Percentiles rank a stretch among this genome's conserved stretches.
These are phyloP conservation scores for Onychomys torridus DNA, from an alignment of 2,797 vertebrate species.

Conservation along the genomic window DNA sequence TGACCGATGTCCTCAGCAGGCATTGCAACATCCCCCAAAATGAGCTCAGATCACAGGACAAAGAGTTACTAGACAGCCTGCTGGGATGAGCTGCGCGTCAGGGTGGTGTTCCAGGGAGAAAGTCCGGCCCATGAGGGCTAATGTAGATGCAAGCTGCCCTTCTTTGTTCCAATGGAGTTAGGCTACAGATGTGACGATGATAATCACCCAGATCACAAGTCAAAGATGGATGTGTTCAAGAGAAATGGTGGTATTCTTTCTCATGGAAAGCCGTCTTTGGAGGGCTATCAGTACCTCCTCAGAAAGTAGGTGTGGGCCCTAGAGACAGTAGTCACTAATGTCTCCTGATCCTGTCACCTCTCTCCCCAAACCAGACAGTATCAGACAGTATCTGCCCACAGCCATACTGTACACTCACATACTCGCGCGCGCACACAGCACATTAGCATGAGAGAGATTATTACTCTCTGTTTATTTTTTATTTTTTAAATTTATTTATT, in stretches of 20 bases:
- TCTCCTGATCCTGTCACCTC: neutral
- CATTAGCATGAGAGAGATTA: too few relatives aligned
- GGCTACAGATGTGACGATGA: neutral
- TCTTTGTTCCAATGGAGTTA: neutral
- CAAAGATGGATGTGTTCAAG: neutral
- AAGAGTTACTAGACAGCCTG: neutral
- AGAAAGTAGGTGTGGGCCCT: neutral
- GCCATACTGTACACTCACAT: neutral
- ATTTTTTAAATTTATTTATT: too few relatives aligned
- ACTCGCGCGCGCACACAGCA: neutral
- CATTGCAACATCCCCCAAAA: neutral
- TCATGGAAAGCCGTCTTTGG: neutral
- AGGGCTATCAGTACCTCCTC: neutral
- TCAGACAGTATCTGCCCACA: neutral
- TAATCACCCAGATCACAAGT: neutral
- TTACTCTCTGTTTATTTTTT: neutral
- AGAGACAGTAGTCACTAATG: neutral
- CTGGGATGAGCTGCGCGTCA: neutral
- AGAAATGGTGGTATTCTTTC: neutral
- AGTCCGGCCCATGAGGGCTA: neutral
- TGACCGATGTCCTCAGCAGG: neutral
- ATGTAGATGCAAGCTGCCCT: neutral
- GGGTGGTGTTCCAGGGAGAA: neutral
- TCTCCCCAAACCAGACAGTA: neutral
- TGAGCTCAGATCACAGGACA: neutral